These are phyloP conservation scores for Hydrolagus colliei DNA, from an alignment of 2,797 vertebrate species.

Conservation along the genomic window DNA sequence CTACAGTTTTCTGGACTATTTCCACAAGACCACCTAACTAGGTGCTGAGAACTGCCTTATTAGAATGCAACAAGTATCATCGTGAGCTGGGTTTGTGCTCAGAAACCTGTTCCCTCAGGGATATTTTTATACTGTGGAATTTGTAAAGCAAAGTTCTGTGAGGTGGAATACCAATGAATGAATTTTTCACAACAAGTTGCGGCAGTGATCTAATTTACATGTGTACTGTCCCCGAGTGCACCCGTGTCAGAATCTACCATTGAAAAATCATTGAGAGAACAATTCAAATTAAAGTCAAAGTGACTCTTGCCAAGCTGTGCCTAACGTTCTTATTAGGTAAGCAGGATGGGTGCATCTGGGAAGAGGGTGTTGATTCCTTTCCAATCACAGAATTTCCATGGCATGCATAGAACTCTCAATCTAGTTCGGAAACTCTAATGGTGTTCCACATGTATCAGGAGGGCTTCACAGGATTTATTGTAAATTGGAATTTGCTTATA, in stretches of 20 bases:
- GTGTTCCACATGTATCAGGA: too few relatives aligned
- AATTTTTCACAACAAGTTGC: not conserved
- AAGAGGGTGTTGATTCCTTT: too few relatives aligned
- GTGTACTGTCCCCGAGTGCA: not conserved
- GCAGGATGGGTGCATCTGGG: too few relatives aligned
- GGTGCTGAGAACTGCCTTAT: slow-evolving; percentile 2
- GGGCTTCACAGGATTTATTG: too few relatives aligned
- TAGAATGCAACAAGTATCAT: not conserved
- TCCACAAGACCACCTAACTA: not conserved
- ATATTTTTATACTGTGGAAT: not conserved
- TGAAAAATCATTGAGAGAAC: too few relatives aligned
- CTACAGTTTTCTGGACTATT: slow-evolving; percentile 1
- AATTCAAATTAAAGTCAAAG: too few relatives aligned
- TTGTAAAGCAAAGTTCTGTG: not conserved
- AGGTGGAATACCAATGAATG: not conserved
- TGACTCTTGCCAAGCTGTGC: too few relatives aligned
- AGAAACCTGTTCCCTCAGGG: not conserved
- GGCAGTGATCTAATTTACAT: not conserved
- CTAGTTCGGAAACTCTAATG: too few relatives aligned
- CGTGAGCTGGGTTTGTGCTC: not conserved
- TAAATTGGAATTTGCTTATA: too few relatives aligned
- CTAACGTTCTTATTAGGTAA: too few relatives aligned
- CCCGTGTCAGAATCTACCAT: not conserved
- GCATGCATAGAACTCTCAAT: too few relatives aligned
- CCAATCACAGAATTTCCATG: too few relatives aligned